A percentile compares a stretch with the other conserved stretches of the same genome.
Conservation (phyloP, 2,888 invertebrate genomes). For the Iphiclides podalirius region DNA sequence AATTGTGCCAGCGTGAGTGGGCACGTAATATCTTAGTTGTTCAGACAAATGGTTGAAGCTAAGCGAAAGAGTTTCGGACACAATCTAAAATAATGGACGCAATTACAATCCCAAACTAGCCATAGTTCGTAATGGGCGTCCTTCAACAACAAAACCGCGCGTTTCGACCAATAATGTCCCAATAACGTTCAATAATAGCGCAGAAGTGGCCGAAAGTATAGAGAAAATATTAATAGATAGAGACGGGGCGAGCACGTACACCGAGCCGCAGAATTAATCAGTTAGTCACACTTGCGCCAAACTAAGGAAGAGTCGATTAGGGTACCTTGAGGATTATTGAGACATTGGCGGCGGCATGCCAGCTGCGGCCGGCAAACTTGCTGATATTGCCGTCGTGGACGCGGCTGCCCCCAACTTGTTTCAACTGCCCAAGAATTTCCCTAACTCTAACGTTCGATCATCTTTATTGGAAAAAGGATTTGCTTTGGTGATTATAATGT, state of each 20-base stretch:
- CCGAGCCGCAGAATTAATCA: slow-evolving; percentile 72
- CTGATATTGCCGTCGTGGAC: slow-evolving; percentile 68
- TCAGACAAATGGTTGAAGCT: slow-evolving; percentile 52
- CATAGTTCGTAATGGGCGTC: slow-evolving; percentile 55
- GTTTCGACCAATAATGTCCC: slow-evolving; percentile 61
- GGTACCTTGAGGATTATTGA: slow-evolving; percentile 78
- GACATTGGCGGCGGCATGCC: slow-evolving; percentile 69
- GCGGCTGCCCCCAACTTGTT: slow-evolving; percentile 67
- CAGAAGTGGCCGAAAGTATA: slow-evolving; percentile 57
- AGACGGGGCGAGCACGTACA: slow-evolving; percentile 64
- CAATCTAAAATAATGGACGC: slow-evolving; percentile 67
- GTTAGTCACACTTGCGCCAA: slow-evolving; percentile 77
- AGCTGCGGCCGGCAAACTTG: slow-evolving; percentile 71
- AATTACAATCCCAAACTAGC: slow-evolving; percentile 68
- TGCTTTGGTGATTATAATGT: slow-evolving; percentile 10
- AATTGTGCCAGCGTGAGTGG: slow-evolving; percentile 9
- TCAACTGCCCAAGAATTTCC: slow-evolving; percentile 68
- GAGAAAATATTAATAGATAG: slow-evolving; percentile 66
- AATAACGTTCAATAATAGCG: slow-evolving; percentile 72
- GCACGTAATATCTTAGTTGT: slow-evolving; percentile 37
- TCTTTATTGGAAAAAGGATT: slow-evolving; percentile 29
- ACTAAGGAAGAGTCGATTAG: slow-evolving; percentile 77
- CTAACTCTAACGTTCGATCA: slow-evolving; percentile 67
- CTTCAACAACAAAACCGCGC: slow-evolving; percentile 54
- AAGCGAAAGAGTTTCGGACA: slow-evolving; percentile 54